Conservation (phyloP, 1,140 invertebrate species). For the Drosophila ananassae region DNA sequence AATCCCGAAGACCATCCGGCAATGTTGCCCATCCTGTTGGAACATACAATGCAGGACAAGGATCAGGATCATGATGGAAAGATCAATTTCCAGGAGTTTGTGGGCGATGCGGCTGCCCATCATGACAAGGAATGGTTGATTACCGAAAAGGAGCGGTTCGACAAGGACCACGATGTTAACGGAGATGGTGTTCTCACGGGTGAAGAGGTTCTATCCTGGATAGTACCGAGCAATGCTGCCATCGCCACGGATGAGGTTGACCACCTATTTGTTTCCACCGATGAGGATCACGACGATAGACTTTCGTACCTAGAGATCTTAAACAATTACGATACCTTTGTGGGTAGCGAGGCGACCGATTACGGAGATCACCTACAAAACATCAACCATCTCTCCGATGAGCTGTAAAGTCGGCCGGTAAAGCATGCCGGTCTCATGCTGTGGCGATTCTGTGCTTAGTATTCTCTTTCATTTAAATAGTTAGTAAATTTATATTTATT, state of each 20-base stretch:
- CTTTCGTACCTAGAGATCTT: conserved; percentile 95
- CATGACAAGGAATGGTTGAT: conserved; percentile 93
- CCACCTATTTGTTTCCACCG: conserved; percentile 95
- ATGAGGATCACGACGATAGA: conserved; percentile 93
- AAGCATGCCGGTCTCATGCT: conserved; percentile 22
- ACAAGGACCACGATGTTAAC: conserved; percentile 94
- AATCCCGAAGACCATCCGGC: conserved; percentile 96
- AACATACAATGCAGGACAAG: conserved; percentile 93
- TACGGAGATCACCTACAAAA: conserved; percentile 95
- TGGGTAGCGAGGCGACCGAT: conserved; percentile 98
- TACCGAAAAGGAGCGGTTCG: conserved; percentile 95
- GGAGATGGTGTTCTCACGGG: conserved; percentile 92
- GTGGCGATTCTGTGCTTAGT: conserved; percentile 48
- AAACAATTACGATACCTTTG: conserved; percentile 95
- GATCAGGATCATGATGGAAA: conserved; percentile 93
- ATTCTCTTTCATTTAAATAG: conserved; percentile 60
- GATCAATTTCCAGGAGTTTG: conserved; percentile 93
- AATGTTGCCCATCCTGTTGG: conserved; percentile 93
- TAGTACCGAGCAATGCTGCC: conserved; percentile 95
- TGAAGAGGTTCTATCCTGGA: conserved; percentile 94
- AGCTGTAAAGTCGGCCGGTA: conserved; percentile 86
- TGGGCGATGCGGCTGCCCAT: conserved; percentile 89
- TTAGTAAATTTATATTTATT: conserved; percentile 69
- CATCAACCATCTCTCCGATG: conserved; percentile 91
- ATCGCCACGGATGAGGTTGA: conserved; percentile 95